Evolutionary conservation across 2,797 vertebrate genomes (phyloP), one percentile per base, ranked within the genome.

Genomic region (Enteromius paludinosus): DNA sequence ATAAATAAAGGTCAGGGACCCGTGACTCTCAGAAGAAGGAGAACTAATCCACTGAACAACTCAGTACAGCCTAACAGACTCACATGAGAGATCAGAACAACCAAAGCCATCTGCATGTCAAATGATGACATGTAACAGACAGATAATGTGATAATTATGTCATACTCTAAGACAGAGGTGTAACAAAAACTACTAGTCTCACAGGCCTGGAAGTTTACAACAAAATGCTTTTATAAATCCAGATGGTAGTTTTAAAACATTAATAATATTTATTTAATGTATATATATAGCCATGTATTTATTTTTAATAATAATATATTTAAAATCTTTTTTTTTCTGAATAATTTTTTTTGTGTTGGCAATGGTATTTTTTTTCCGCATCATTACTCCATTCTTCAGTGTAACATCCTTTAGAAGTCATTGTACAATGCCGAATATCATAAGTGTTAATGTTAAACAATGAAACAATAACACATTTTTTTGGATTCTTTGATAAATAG

Each of bases 1-100:
- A 71, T 78, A 72, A 15, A 30, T 69, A 65, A 59, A 78, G 66
- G 66, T 82, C 68, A 73, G 56, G 68, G 56, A 82, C 41, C 72
- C 3, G 8, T 81, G 77, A 77, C 71, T 83, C 49, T 77, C 84
- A 45, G 11, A 54, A 54, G 79, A 72, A 66, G 1, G 8, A 73
- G 56, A 78, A 56, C 47, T 70, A 61, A 18, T 82, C 35, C 47
- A 47, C 25, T 61, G 49, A 84, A 35, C 20, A 38, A 17, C 61
- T 45, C 28, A 62, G 28, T 72, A 84, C 54, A 49, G 38, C 74
- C 25, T 25, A 28, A 62, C 43, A 81, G 41, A 72, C 79, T 81
- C 56, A 33, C 49, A 64, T 38, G 69, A 81, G 79, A 81, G 54
- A 28, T 81, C 56, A 72, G 68, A 33, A 72, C 79, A 72, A 64